A percentile compares a stretch with the other conserved stretches of the same genome.
These are phyloP conservation scores for Ditula angustiorana DNA, from an alignment of 2,888 invertebrate genomes.

Conservation along the genomic window DNA sequence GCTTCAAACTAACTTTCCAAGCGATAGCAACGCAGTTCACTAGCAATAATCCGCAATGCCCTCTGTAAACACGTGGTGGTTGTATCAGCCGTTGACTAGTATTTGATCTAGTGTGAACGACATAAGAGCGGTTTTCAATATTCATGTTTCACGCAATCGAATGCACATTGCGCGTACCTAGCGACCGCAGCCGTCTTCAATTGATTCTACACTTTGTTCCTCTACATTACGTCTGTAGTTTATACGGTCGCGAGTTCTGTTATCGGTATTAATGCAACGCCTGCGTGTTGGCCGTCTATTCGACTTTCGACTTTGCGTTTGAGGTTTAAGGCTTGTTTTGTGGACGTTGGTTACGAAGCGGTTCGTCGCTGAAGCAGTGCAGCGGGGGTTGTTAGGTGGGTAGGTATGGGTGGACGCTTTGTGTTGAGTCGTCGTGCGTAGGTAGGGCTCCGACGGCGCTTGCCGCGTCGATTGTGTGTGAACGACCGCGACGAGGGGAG, in stretches of 20 bases:
- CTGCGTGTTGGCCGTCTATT: slow-evolving; percentile 48
- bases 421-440: slow-evolving; percentile 75
- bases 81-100: slow-evolving; percentile 58
- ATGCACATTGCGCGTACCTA: slow-evolving; percentile 72
- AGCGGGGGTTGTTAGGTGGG: slow-evolving; percentile 55
- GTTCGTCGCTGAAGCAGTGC: slow-evolving; percentile 56
- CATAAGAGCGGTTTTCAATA: slow-evolving; percentile 81
- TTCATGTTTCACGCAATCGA: slow-evolving; percentile 69
- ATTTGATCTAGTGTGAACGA: slow-evolving; percentile 69
- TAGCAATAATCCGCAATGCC: slow-evolving; percentile 68
- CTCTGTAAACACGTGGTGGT: slow-evolving; percentile 79
- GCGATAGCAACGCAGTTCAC: slow-evolving; percentile 58
- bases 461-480: slow-evolving; percentile 80
- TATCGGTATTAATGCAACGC: slow-evolving; percentile 62
- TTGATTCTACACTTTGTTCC: slow-evolving; percentile 68
- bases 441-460: slow-evolving; percentile 73
- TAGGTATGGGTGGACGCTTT: slow-evolving; percentile 76
- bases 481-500: slow-evolving; percentile 82
- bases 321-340: slow-evolving; percentile 50
- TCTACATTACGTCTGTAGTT: slow-evolving; percentile 59
- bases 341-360: slow-evolving; percentile 35
- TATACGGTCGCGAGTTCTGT: slow-evolving; percentile 51
- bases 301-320: slow-evolving; percentile 43
- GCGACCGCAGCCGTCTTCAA: slow-evolving; percentile 48
- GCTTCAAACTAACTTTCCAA: slow-evolving; percentile 52